These are phyloP conservation scores for Dipodomys spectabilis DNA, from an alignment of 2,113 vertebrate species.

Conservation along the genomic window DNA sequence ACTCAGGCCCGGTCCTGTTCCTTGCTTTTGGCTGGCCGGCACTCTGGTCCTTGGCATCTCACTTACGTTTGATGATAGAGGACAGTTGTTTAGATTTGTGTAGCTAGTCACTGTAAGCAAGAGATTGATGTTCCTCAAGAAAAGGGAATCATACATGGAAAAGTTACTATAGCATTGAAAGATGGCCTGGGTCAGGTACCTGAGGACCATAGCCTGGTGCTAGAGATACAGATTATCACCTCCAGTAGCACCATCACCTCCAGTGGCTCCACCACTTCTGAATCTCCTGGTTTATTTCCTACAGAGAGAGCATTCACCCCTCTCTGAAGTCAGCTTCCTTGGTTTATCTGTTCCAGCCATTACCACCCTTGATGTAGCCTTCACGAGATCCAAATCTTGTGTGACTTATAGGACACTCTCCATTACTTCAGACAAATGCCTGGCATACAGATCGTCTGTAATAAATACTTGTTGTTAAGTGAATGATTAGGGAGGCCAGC, in stretches of 20 bases:
- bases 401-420: neutral
- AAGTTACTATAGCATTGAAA: neutral
- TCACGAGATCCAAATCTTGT: neutral
- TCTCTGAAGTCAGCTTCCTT: neutral
- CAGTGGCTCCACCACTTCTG: too few relatives aligned
- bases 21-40: neutral
- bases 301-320: neutral
- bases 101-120: neutral
- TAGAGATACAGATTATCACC: neutral
- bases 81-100: neutral
- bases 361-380: neutral
- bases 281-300: neutral
- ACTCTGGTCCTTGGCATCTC: neutral
- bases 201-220: neutral
- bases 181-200: neutral
- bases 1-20: neutral
- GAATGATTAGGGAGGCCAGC: neutral
- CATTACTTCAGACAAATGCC: neutral
- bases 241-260: too few relatives aligned
- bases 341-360: neutral
- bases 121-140: neutral
- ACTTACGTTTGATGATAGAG: neutral
- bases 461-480: neutral
- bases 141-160: neutral
- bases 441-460: neutral